These are phyloP conservation scores for Lordiphosa stackelbergi DNA, from an alignment of 1,140 invertebrate species.

Conservation along the genomic window DNA sequence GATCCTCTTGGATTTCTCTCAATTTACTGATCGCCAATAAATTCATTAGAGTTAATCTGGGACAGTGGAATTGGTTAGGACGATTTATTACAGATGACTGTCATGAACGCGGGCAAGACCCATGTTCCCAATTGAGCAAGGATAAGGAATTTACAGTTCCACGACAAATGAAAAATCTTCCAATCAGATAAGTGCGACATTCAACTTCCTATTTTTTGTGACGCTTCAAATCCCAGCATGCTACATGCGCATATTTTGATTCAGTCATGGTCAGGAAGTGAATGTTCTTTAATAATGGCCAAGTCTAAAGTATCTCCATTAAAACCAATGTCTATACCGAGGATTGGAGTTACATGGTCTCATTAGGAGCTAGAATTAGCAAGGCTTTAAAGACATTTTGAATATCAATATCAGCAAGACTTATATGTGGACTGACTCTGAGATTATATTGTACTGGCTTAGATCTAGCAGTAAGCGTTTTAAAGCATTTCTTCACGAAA, in stretches of 20 bases:
- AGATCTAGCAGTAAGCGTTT: not conserved
- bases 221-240: not conserved
- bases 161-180: not conserved
- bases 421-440: not conserved
- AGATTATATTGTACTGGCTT: conserved; percentile 1
- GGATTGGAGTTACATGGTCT: conserved; percentile 1
- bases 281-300: conserved; percentile 3
- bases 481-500: not conserved
- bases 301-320: not conserved
- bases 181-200: not conserved
- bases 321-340: conserved; percentile 3
- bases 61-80: conserved; percentile 2
- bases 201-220: conserved; percentile 1
- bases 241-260: conserved; percentile 2
- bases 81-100: conserved; percentile 2
- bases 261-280: not conserved
- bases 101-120: not conserved
- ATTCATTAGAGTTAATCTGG: not conserved
- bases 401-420: not conserved
- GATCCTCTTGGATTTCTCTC: too few species aligned
- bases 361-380: not conserved
- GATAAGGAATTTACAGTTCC: too few species aligned
- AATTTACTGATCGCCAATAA: too few species aligned
- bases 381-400: not conserved
- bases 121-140: too few species aligned